These are phyloP conservation scores for Fragum whitleyi DNA, from an alignment of 2,888 invertebrate species.

Conservation along the genomic window DNA sequence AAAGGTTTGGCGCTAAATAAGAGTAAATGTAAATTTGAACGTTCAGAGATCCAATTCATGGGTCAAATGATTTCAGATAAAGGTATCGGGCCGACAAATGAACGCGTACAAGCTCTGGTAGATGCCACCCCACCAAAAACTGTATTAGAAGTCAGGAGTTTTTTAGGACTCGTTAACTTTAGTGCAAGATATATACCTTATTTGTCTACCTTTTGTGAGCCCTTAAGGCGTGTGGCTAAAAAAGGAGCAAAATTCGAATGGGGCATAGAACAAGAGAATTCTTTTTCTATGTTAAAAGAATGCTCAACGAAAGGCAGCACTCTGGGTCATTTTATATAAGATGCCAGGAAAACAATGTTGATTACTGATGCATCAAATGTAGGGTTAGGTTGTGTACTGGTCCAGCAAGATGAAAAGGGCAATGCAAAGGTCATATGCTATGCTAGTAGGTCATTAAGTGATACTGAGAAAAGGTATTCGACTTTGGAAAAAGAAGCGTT, in stretches of 20 bases:
- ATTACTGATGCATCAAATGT: constrained; percentile 66
- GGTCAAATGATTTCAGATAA: constrained; percentile 46
- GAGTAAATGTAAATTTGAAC: constrained; percentile 64
- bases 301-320: constrained; percentile 13
- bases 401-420: constrained; percentile 50
- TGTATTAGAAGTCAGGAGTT: constrained; percentile 45
- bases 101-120: constrained; percentile 46
- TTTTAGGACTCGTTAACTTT: constrained; percentile 61
- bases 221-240: constrained; percentile 31
- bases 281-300: constrained; percentile 36
- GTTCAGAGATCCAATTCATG: constrained; percentile 51
- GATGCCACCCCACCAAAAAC: constrained; percentile 46
- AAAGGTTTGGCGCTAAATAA: constrained; percentile 59
- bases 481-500: constrained; percentile 64
- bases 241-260: constrained; percentile 32
- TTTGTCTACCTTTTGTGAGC: constrained; percentile 50
- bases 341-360: constrained; percentile 51
- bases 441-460: constrained; percentile 56
- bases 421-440: constrained; percentile 54
- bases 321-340: constrained; percentile 56
- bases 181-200: constrained; percentile 48
- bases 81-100: constrained; percentile 49
- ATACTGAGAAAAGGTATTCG: constrained; percentile 62
- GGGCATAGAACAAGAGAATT: constrained; percentile 31
- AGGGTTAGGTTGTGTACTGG: constrained; percentile 63